Percentiles rank a stretch among this genome's conserved stretches.
Evolutionary conservation across 2,113 vertebrate species (phyloP).

Genomic region (Pelmatolapia mariae): DNA sequence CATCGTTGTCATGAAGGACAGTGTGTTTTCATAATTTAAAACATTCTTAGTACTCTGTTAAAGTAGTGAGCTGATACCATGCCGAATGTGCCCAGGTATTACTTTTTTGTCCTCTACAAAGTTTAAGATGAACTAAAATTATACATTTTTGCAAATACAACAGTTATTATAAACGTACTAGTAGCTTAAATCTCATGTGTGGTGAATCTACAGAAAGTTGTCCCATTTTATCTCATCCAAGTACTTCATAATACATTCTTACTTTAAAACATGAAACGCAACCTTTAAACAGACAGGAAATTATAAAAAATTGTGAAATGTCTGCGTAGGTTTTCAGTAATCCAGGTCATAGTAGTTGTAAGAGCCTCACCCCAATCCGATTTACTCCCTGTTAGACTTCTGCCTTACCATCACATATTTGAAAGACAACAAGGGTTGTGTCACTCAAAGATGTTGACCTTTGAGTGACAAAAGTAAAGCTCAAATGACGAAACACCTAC

Average conservation of each 20-base stretch:
- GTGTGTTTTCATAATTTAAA: background rate
- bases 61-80: background rate
- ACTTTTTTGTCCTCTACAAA: background rate
- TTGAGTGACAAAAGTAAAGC: too few species aligned
- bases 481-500: background rate
- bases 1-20: background rate
- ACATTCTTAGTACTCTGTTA: background rate
- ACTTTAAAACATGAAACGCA: background rate
- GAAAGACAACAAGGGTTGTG: background rate
- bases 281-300: background rate
- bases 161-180: background rate
- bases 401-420: background rate
- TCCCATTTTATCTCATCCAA: background rate
- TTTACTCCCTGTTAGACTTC: background rate
- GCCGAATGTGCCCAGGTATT: background rate
- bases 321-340: background rate
- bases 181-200: background rate
- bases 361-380: background rate
- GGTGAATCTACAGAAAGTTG: background rate
- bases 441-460: background rate
- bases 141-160: background rate
- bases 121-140: background rate
- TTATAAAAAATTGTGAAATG: background rate
- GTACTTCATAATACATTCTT: background rate
- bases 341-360: background rate